Evolutionary conservation across 2,113 vertebrate genomes (phyloP), one percentile per base, ranked within the genome.

Genomic region (Peucedramus taeniatus): DNA sequence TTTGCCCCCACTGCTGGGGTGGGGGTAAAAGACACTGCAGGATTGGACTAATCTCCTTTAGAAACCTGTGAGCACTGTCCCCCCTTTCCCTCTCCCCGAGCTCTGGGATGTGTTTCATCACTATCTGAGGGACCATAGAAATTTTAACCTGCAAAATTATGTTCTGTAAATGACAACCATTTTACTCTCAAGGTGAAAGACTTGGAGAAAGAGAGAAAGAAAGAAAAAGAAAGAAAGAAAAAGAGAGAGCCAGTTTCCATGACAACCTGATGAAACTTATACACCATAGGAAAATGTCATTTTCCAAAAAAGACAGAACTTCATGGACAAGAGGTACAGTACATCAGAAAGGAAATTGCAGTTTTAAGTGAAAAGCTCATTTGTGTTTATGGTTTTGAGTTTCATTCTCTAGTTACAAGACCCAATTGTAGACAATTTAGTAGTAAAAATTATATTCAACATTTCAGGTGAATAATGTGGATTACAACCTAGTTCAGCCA

Each of bases 121-220:
- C 61, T 53, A 28, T 74, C 78, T 42, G 39, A 86, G 51, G 22
- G 57, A 91, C 69, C 68, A 21, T 4, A 61, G 87, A 90, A 96
- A 96, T 89, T 96, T 96, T 96, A 97, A 96, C 95, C 86, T 63
- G 93, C 90, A 96, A 84, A 94, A 96, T 93, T 93, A 87, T 68
- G 76, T 0, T 0, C 81, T 91, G 47, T 60, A 96, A 96, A 96
- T 96, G 93, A 94, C 92, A 96, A 95, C 65, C 82, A 54, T 96
- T 97, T 94, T 91, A 78, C 65, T 95, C 72, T 95, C 89, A 93
- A 95, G 94, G 96, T 96, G 96, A 96, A 95, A 94, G 74, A 60
- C 90, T 94, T 85, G 23, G 83, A 95, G 72, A 94, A 2, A 1
- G 75, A 82, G 68, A 79, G 61, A 83, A 69, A 57, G 74, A 79